Evolutionary conservation across 2,797 vertebrate genomes (phyloP), one percentile per base, ranked within the genome.

Genomic region (Ciconia nigra): DNA sequence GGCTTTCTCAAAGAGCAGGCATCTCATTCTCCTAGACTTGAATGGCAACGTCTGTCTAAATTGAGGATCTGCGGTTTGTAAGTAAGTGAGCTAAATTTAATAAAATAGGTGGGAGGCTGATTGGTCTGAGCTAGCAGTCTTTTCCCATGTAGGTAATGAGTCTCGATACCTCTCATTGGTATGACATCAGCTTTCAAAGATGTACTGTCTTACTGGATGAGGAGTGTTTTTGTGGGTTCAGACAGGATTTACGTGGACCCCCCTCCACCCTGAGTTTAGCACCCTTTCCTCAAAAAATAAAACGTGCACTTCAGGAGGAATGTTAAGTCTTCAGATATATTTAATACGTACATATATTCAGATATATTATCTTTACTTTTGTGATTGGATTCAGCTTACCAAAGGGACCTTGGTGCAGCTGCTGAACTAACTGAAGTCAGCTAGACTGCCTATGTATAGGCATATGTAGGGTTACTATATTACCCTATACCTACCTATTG

Each of bases 131-230:
- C 20, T 33, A 31, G 29, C 2, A 5, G 26, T 61, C 17, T 76
- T 76, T 10, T 20, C 11, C 37, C 10, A 0, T 20, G 28, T 11
- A 62, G 42, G 41, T 37, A 8, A 2, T 1, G 4, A 31, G 11
- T 62, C 25, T 66, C 1, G 0, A 2, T 77, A 41, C 9, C 22
- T 90, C 35, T 39, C 13, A 2, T 2, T 51, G 44, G 17, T 21
- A 5, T 9, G 17, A 61, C 26, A 31, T 11, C 28, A 44, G 62
- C 66, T 57, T 71, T 52, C 28, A 41, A 37, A 17, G 22, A n/a
- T 0, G 0, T 11, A 10, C 41, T 10, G 7, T 39, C 11, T 55
- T 25, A 9, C 0, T 8, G 42, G 8, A 14, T 4, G 14, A 51
- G 63, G 69, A 24, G 12, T 19, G 14, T 29, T 65, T 65, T 19